Evolutionary conservation across 2,888 invertebrate species (phyloP), one percentile per base, ranked within the genome.

Genomic region (Ophraella communa): DNA sequence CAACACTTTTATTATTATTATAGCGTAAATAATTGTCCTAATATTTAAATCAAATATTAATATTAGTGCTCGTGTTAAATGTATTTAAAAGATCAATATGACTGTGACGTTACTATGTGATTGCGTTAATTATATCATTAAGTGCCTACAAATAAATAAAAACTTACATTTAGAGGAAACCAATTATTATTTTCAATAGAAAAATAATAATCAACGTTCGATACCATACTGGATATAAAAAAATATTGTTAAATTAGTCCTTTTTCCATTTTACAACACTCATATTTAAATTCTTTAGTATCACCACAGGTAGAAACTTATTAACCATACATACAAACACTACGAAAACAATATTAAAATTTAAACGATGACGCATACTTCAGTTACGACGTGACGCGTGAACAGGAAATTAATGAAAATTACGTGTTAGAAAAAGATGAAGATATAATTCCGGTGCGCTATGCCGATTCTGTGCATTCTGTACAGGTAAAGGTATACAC

Each of bases 331-430:
- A 51, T 52, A 53, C 57, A 66, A 63, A 66, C 53, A 64, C 57
- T 58, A 42, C 47, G 66, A 65, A 65, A 65, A 59, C 44, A 39
- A 24, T 30, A 42, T 60, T 42, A 58, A 65, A 54, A 65, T 54
- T 62, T 65, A 33, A 49, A 35, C 21, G 57, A n/a, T 49, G 57
- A 58, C 58, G 58, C 49, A 53, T 54, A 58, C 44, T 20, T 42
- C 7, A 57, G 54, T 14, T 11, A 42, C 14, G 65, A 65, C 62
- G 53, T 54, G 62, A 62, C 33, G 49, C 14, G 49, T 14, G 30
- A 47, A 24, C 49, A 53, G 65, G 62, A 65, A 53, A 57, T 49
- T 44, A 14, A 23, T 30, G 3, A 4, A 47, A 33, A 35, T 18
- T 18, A 23, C 55, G 55, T 33, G 57, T 58, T 57, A 30, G 52